phyloP scores from a whole-genome alignment of 2,797 vertebrate species.

The Morelia viridis region DNA sequence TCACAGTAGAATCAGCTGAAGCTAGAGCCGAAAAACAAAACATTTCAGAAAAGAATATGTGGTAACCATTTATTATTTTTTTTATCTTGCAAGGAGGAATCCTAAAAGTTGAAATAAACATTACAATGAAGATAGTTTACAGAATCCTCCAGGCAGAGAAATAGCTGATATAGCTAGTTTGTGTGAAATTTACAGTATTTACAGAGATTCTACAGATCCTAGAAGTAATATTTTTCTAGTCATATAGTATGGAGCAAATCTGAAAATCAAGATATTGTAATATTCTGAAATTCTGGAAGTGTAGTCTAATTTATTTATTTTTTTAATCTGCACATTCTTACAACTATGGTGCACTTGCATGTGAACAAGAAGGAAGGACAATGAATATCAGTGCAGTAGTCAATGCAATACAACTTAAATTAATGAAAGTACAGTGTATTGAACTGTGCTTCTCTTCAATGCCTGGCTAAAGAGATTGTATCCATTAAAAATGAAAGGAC shows the following conservation, averaged over 20 bases:
- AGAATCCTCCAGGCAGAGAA: background rate
- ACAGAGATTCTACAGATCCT: background rate
- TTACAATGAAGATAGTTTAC: fast-evolving
- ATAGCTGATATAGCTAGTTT: background rate
- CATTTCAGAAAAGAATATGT: background rate
- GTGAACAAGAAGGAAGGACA: background rate
- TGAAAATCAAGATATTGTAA: background rate
- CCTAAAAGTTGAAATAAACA: background rate
- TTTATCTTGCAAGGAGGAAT: constrained; percentile 17
- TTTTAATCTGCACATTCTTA: background rate
- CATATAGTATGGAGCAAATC: background rate
- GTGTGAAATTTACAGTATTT: background rate
- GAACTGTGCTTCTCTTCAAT: background rate
- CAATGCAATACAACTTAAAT: background rate
- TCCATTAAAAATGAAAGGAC: background rate
- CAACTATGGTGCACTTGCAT: background rate
- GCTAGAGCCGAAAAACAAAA: constrained; percentile 38
- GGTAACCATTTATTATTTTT: background rate
- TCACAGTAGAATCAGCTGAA: constrained; percentile 53
- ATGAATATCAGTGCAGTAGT: background rate
- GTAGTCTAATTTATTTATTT: background rate
- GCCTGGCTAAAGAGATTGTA: background rate
- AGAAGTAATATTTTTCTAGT: background rate
- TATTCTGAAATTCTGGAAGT: background rate
- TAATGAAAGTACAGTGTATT: background rate